phyloP scores from a whole-genome alignment of 2,797 vertebrate genomes.

The Danio choprae region DNA sequence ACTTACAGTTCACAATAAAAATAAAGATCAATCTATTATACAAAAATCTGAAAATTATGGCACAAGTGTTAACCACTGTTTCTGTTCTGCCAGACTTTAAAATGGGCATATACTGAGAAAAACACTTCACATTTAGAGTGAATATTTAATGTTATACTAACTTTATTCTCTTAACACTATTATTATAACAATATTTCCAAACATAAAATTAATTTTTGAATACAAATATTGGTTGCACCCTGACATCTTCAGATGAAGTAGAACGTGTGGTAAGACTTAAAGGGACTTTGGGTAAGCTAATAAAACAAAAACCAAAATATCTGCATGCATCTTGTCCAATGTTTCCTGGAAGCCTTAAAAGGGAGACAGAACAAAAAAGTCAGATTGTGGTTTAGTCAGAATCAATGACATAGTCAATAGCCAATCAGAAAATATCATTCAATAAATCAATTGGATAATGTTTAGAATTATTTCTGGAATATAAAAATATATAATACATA shows the following conservation, averaged over 20 bases:
- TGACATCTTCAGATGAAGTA: background rate
- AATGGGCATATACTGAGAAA: too few species aligned
- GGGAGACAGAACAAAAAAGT: background rate
- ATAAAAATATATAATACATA: background rate
- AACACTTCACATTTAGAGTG: too few species aligned
- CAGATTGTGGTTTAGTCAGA: background rate
- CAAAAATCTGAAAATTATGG: too few species aligned
- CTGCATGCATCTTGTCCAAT: background rate
- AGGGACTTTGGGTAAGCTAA: too few species aligned
- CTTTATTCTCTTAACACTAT: too few species aligned
- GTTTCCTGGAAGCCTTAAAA: background rate
- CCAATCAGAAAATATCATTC: background rate
- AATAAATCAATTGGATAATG: background rate
- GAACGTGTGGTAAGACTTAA: background rate
- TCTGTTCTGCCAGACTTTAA: too few species aligned
- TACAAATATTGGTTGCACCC: background rate
- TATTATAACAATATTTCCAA: too few species aligned
- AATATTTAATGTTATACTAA: too few species aligned
- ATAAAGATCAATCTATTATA: too few species aligned
- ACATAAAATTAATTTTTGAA: background rate
- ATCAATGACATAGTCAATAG: background rate
- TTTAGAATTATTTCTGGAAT: background rate
- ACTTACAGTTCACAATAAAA: too few species aligned
- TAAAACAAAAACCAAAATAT: background rate
- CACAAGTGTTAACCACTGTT: too few species aligned